A percentile compares a stretch with the other conserved stretches of the same genome.
These are phyloP conservation scores for Nomada ruficornis DNA, from an alignment of 2,888 invertebrate genomes.

Conservation along the genomic window DNA sequence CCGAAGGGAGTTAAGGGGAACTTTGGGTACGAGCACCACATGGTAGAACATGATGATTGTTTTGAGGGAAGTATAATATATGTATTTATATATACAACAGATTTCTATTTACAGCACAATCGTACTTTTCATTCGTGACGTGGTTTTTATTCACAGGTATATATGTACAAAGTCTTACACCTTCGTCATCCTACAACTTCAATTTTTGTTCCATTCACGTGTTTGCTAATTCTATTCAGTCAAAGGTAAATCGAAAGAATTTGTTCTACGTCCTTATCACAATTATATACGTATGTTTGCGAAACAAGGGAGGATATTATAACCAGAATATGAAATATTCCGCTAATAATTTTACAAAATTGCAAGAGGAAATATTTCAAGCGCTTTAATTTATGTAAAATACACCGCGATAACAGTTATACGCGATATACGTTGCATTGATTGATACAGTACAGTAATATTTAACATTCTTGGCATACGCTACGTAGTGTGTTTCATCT, in stretches of 20 bases:
- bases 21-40: slow-evolving; percentile 64
- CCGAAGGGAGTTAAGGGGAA: slow-evolving; percentile 52
- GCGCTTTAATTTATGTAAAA: slow-evolving; percentile 21
- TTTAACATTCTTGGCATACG: slow-evolving; percentile 15
- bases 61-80: slow-evolving; percentile 61
- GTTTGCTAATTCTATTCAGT: neutral
- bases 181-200: neutral
- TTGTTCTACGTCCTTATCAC: neutral
- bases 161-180: neutral
- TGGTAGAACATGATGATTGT: slow-evolving; percentile 74
- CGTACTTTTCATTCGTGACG: neutral
- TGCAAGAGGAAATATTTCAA: neutral
- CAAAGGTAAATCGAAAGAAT: neutral
- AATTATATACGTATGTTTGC: neutral
- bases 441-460: slow-evolving; percentile 7
- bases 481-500: slow-evolving; percentile 39
- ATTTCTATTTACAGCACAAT: slow-evolving; percentile 55
- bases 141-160: neutral
- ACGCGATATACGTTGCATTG: slow-evolving; percentile 10
- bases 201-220: neutral
- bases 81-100: slow-evolving; percentile 23
- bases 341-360: neutral
- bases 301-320: neutral
- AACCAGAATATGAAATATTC: neutral
- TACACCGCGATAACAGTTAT: neutral